A percentile compares a stretch with the other conserved stretches of the same genome.
Evolutionary conservation across 2,888 invertebrate genomes (phyloP).

Genomic region (Pterostichus madidus): DNA sequence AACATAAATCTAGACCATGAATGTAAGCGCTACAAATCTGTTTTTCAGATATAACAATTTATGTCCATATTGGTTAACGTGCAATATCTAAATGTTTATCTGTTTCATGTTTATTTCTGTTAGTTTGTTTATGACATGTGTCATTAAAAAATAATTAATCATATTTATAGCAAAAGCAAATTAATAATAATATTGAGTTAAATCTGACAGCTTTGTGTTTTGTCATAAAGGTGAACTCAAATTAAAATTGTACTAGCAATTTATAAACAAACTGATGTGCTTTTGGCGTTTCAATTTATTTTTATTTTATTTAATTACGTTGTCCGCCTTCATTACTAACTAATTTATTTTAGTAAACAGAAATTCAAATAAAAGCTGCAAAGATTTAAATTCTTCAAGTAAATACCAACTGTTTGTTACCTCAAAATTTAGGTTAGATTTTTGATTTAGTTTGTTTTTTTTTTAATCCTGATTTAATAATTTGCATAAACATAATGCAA

Average conservation of each 20-base stretch:
- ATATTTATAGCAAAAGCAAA: constrained; percentile 20
- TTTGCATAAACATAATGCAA: too few species aligned
- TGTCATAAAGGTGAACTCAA: background rate
- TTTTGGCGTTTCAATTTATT: background rate
- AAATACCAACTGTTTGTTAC: too few species aligned
- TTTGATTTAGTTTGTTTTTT: too few species aligned
- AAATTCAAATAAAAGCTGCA: too few species aligned
- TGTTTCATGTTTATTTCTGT: constrained; percentile 17
- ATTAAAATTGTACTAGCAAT: background rate
- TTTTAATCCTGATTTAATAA: too few species aligned
- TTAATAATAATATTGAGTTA: constrained; percentile 10
- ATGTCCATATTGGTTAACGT: constrained; percentile 18
- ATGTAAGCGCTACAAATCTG: constrained; percentile 49
- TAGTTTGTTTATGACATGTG: constrained; percentile 35
- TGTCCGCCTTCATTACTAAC: too few species aligned
- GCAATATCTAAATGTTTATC: constrained; percentile 33
- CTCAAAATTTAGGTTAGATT: too few species aligned
- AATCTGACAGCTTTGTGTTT: background rate
- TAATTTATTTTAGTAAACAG: too few species aligned
- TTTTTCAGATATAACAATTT: constrained; percentile 36
- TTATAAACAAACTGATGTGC: background rate
- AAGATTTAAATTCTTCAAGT: too few species aligned
- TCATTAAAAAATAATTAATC: constrained; percentile 44
- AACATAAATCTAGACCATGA: constrained; percentile 58
- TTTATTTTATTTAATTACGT: background rate